phyloP scores from a whole-genome alignment of 2,888 invertebrate genomes.

The Hydrotaea cyrtoneurina region DNA sequence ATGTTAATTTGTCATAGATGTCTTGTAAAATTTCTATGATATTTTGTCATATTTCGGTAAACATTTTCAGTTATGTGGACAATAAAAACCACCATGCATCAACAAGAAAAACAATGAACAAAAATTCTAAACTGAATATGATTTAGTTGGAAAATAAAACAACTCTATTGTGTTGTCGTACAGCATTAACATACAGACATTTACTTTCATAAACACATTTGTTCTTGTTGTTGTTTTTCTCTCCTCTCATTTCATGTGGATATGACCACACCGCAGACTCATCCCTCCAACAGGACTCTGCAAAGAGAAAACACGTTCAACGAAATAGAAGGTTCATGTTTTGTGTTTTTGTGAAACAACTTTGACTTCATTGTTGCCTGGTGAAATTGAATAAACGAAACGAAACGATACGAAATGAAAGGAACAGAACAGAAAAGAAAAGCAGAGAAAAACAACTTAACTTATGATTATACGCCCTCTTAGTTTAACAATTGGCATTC shows the following conservation, averaged over 20 bases:
- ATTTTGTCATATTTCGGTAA: slow-evolving; percentile 42
- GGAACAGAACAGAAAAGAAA: slow-evolving; percentile 1
- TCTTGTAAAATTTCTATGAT: slow-evolving; percentile 51
- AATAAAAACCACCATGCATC: slow-evolving; percentile 52
- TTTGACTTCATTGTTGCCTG: slow-evolving; percentile 10
- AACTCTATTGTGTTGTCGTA: slow-evolving; percentile 16
- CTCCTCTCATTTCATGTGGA: background rate
- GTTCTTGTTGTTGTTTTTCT: too few species aligned
- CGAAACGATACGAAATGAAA: background rate
- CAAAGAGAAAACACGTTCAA: background rate
- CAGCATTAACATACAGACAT: slow-evolving; percentile 20
- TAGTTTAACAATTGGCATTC: slow-evolving; percentile 48
- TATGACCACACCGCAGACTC: background rate
- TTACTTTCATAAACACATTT: background rate
- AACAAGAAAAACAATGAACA: background rate
- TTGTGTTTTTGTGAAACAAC: background rate
- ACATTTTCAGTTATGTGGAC: slow-evolving; percentile 10
- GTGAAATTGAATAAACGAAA: slow-evolving; percentile 29
- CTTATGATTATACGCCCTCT: slow-evolving; percentile 58
- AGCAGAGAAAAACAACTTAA: slow-evolving; percentile 32
- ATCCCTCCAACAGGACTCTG: background rate
- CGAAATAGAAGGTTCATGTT: background rate
- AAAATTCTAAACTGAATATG: background rate
- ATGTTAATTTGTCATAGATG: slow-evolving; percentile 53
- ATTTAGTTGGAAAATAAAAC: background rate